Evolutionary conservation across 2,888 invertebrate species (phyloP), one percentile per base, ranked within the genome.

Genomic region (Phorcus lineatus): DNA sequence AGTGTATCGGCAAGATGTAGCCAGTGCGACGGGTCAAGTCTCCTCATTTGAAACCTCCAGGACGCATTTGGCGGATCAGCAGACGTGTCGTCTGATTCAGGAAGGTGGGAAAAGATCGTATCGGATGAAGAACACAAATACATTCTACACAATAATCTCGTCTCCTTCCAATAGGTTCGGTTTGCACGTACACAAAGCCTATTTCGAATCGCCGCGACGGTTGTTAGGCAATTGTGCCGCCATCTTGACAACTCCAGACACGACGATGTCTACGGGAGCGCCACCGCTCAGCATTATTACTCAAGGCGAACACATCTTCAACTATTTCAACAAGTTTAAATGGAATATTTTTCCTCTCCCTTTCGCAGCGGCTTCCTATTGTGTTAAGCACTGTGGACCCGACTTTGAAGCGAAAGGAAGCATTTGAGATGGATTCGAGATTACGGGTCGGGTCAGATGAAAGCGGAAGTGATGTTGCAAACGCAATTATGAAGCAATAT

Each of bases 401-500:
- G 62, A 28, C 62, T 62, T 62, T 62, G 62, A 62, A 62, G 62
- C 62, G 11, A 62, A 13, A 22, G 62, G 62, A 62, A 62, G 28
- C 62, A 28, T 24, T 28, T 28, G 24, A 62, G 62, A 62, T 62
- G 62, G 62, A 16, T 28, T 28, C 24, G 62, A 24, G 62, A 62
- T 62, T 62, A 28, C 62, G 16, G 16, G 28, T 17, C 24, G 28
- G 62, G 62, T 62, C 62, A 62, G 28, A 13, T 28, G 28, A 62
- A 28, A n/a, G 62, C 62, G 62, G 62, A 62, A 62, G 62, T 28
- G 62, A 62, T 62, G 24, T 9, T 28, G 62, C 62, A 28, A 62
- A 62, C 62, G 62, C 62, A 62, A 62, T 62, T 62, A 62, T 62
- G 62, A 62, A 62, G 62, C 62, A 62, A 24, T 62, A 62, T 62